Base-by-base conservation (phyloP, 1,140 invertebrate genomes). In the Cherax destructor region DNA sequence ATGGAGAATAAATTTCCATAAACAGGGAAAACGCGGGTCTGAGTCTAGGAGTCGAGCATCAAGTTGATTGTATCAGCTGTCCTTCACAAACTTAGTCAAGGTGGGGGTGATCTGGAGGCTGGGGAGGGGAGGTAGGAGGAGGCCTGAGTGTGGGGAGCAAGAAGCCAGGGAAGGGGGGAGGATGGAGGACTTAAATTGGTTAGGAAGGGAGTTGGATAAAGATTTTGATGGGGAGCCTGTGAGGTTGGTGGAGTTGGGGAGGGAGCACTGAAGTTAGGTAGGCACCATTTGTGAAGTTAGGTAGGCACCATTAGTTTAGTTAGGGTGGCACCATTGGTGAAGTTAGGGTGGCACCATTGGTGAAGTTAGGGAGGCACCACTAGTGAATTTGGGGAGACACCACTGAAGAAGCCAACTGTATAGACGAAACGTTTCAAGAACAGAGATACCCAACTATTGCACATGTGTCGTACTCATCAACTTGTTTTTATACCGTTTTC, bases 1-100 rank as follows among this genome's bases (percentile, higher is more conserved):
- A 90, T 90, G 88, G 88, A 50, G 88, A 84, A 90, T 90, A 90
- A 77, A 90, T 90, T 90, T 84, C 88, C 88, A 90, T 90, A 90
- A 90, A 90, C 88, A 90, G 81, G 72, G 88, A 84, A 90, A 90
- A 91, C 88, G 83, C 88, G 88, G 24, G 30, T 56, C 83, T 10
- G 88, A 61, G 50, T 52, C 83, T 30, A 47, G 49, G 11, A 61
- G 50, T 21, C 21, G 24, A 78, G 50, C 88, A 91, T 91, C 88
- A 85, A 84, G 56, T 91, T 91, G 88, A 91, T 91, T 91, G 88
- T 91, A 91, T 84, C 88, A 91, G 88, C 83, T 79, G 88, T 90
- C 88, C 88, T 79, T 91, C 81, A 91, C 88, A 83, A 78, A 91
- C 81, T 91, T 91, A 91, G 83, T 69, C 69, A 84, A 74, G 56